Conservation (phyloP, 1,140 invertebrate genomes). For the Rhyacophila brunnea region DNA sequence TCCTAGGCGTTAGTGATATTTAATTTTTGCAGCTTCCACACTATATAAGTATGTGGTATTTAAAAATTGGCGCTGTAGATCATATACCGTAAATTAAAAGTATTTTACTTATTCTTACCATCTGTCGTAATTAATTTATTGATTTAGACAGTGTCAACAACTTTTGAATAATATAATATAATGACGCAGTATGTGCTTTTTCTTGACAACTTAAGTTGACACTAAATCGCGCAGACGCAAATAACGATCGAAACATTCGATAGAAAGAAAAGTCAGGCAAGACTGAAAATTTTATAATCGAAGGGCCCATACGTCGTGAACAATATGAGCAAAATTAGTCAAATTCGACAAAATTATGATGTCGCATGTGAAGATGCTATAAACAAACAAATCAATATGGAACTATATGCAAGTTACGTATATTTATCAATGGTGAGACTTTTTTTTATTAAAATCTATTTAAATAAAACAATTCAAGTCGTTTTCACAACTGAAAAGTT, state of each 20-base stretch:
- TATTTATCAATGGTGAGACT: conserved; percentile 29
- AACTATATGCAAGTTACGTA: conserved; percentile 30
- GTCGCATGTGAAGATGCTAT: conserved; percentile 24
- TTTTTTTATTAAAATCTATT: conserved; percentile 1
- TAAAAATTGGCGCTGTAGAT: too few relatives aligned
- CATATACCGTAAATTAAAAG: too few relatives aligned
- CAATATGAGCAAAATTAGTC: conserved; percentile 20
- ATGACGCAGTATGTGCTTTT: too few relatives aligned
- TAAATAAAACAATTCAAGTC: not conserved
- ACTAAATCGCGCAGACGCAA: conserved; percentile 15
- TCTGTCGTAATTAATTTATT: too few relatives aligned
- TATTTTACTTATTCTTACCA: too few relatives aligned
- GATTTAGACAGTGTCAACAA: too few relatives aligned
- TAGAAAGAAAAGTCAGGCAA: not conserved
- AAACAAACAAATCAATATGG: conserved; percentile 34
- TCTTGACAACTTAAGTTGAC: not conserved
- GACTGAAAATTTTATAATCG: not conserved
- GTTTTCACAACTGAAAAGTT: too few relatives aligned
- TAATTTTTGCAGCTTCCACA: too few relatives aligned
- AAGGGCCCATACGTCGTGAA: too few relatives aligned
- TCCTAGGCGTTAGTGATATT: too few relatives aligned
- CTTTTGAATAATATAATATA: too few relatives aligned
- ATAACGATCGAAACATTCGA: conserved; percentile 12
- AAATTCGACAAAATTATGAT: conserved; percentile 30
- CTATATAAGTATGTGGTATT: too few relatives aligned